These are phyloP conservation scores for Thalassophryne amazonica DNA, from an alignment of 2,797 vertebrate genomes.

Conservation along the genomic window DNA sequence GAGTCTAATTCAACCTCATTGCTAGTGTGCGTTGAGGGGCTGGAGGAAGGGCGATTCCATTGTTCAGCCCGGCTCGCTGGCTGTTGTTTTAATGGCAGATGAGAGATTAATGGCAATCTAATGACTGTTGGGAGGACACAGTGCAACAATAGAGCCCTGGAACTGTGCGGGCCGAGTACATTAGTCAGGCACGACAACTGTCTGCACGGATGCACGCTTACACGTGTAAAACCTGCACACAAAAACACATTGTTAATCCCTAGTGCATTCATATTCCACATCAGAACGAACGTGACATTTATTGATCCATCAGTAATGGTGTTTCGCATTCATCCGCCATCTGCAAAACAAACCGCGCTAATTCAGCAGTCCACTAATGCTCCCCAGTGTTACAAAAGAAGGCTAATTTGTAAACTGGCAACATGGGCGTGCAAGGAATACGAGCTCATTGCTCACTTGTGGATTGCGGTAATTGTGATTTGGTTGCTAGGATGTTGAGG, in stretches of 20 bases:
- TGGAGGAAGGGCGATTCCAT: slow-evolving; percentile 39
- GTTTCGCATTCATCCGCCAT: slow-evolving; percentile 34
- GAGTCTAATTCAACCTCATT: slow-evolving; percentile 71
- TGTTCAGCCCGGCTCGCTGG: slow-evolving; percentile 51
- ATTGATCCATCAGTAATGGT: slow-evolving; percentile 46
- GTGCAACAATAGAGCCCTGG: slow-evolving; percentile 60
- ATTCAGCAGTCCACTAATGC: slow-evolving; percentile 47
- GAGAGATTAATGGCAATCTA: slow-evolving; percentile 72
- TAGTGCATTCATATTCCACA: slow-evolving; percentile 1
- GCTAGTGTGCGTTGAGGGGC: slow-evolving; percentile 41
- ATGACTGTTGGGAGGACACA: slow-evolving; percentile 63
- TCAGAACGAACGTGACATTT: slow-evolving; percentile 16
- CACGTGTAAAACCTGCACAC: slow-evolving; percentile 5
- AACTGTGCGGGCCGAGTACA: slow-evolving; percentile 38
- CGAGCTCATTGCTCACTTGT: slow-evolving; percentile 53
- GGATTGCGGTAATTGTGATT: slow-evolving; percentile 65
- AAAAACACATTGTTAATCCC: slow-evolving; percentile 5
- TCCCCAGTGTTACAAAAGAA: slow-evolving; percentile 60
- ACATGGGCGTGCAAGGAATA: slow-evolving; percentile 33
- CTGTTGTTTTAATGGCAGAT: slow-evolving; percentile 71
- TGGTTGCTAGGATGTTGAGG: slow-evolving; percentile 63
- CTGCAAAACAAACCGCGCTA: slow-evolving; percentile 50
- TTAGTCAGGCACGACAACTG: slow-evolving; percentile 54
- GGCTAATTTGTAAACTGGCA: slow-evolving; percentile 65
- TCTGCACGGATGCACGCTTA: slow-evolving; percentile 18